Base-by-base conservation (phyloP, 1,140 invertebrate genomes). In the Bombus vancouverensis region DNA sequence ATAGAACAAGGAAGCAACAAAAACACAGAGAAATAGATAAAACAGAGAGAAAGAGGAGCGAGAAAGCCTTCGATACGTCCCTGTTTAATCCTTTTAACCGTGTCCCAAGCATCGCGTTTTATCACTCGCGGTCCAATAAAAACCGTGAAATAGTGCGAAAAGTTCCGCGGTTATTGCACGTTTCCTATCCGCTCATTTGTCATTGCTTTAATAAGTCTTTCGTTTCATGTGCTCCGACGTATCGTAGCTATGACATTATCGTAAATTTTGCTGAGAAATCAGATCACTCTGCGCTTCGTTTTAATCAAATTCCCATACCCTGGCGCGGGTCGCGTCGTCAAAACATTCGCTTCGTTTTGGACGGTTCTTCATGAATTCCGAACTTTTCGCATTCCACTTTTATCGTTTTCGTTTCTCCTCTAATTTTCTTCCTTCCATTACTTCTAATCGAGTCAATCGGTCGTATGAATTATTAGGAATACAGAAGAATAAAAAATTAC, bases 41-140 rank as follows among this genome's bases (percentile, higher is more conserved):
- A 37, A 12, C 1, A 65, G 37, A 62, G 75, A 18, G 4, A 78
- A 12, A 37, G 18, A 39, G 9, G 32, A 37, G 32, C 25, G 34
- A 2, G 10, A n/a, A 22, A 47, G 2, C 25, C 25, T 12, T 22
- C 39, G 9, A 25, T 39, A n/a, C 28, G 22, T 59, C 18, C 25
- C 34, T 22, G 65, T 42, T 80, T 80, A 72, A 85, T 80, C 76
- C 83, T 65, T 80, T 85, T 72, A 85, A 80, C 83, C 82, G 18
- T 13, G 44, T 53, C 37, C 32, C 44, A 9, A 1, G 32, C 12
- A 9, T 10, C 39, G 3, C 66, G 22, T 80, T 85, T 85, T 65
- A 72, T 85, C 47, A n/a, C 68, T 37, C 39, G 22, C 37, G 37
- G 1, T 12, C 37, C 53, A 37, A 72, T 73, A 65, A 85, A 53